A percentile compares a stretch with the other conserved stretches of the same genome.
phyloP scores from a whole-genome alignment of 2,797 vertebrate genomes.

The Rhinichthys osculus region DNA sequence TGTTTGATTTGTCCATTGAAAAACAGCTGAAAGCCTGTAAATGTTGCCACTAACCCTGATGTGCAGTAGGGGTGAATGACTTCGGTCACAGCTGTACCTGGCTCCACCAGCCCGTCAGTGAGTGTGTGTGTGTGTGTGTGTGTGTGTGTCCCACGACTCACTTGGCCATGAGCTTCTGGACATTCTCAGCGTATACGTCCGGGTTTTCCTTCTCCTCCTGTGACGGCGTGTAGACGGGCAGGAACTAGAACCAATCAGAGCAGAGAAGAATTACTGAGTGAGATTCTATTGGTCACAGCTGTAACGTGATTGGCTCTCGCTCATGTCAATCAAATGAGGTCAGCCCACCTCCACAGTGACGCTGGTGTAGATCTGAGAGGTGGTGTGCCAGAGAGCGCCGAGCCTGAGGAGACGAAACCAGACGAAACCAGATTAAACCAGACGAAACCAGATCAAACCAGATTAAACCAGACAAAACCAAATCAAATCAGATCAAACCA shows the following conservation, averaged over 20 bases:
- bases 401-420: slow-evolving; percentile 66
- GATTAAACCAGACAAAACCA: rapidly evolving
- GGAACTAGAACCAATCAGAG: slow-evolving; percentile 76
- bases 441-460: no score
- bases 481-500: rapidly evolving
- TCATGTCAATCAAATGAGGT: slow-evolving; percentile 1
- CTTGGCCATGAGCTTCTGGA: slow-evolving; percentile 90
- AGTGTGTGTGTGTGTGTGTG: no score
- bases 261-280: neutral
- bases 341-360: slow-evolving; percentile 84
- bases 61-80: no score
- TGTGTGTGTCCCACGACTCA: slow-evolving; percentile 65
- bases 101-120: no score
- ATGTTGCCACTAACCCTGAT: no score
- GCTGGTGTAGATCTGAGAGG: slow-evolving; percentile 84
- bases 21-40: no score
- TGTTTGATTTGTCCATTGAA: no score
- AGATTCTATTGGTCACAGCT: neutral
- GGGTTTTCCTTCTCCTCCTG: slow-evolving; percentile 82
- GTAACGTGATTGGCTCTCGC: neutral
- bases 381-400: slow-evolving; percentile 84
- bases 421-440: no score
- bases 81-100: no score
- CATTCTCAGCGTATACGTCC: slow-evolving; percentile 86
- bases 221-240: slow-evolving; percentile 87